Conservation (phyloP, 2,113 vertebrate genomes). For the Atlantisia rogersi region DNA sequence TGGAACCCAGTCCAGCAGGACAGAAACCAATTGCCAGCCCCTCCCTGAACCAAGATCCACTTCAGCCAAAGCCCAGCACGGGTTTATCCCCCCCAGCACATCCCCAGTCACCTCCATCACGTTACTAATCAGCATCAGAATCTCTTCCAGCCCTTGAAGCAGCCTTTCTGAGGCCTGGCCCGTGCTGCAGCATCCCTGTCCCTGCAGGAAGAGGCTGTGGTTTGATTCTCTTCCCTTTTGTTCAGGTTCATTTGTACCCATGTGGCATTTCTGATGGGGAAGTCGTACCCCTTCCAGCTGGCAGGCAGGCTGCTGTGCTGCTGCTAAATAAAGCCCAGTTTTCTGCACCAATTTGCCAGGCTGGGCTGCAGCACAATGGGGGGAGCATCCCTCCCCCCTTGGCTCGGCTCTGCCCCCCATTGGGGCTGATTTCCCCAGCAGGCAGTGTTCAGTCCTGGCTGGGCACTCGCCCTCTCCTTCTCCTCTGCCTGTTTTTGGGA, state of each 20-base stretch:
- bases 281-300: not conserved
- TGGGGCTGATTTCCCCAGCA: no score
- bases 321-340: not conserved
- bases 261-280: slow-evolving; percentile 10
- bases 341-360: not conserved
- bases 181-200: accelerated
- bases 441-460: not conserved
- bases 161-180: accelerated
- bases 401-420: not conserved
- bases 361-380: not conserved
- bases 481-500: not conserved
- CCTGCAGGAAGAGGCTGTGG: not conserved
- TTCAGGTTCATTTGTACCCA: slow-evolving; percentile 17
- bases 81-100: not conserved
- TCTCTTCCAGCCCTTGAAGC: not conserved
- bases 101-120: not conserved
- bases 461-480: not conserved
- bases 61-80: not conserved
- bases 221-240: not conserved
- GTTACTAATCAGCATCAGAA: not conserved
- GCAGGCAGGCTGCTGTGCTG: not conserved
- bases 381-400: not conserved
- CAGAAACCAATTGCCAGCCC: not conserved
- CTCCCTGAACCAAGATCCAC: not conserved
- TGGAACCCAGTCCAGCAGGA: not conserved